Evolutionary conservation across 2,888 invertebrate species (phyloP), one percentile per base, ranked within the genome.

Genomic region (Aethes cnicana): DNA sequence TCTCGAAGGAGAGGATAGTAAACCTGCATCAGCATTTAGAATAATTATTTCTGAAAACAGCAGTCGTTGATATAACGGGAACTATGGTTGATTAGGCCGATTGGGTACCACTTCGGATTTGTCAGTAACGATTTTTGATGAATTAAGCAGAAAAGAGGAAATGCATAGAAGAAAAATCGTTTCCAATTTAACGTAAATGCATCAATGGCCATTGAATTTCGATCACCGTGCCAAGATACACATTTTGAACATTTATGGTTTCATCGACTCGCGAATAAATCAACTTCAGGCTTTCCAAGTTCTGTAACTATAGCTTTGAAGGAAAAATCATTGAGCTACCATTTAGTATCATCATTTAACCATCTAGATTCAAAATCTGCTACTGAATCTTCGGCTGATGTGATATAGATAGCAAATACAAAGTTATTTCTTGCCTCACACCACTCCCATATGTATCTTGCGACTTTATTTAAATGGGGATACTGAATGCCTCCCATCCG

Each of bases 71-170:
- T 57, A 58, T 11, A 58, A 26, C 4, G 60, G 58, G 28, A 42
- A 57, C 63, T 60, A 62, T 6, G 61, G 55, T 54, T 62, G 59
- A 8, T 55, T 42, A 9, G 42, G 32, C 59, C 59, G 59, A 6
- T 39, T 16, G 6, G 61, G 61, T 8, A 61, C 58, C 5, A 39
- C 39, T 9, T 5, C n/a, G n/a, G 39, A 11, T 39, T 26, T 25
- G 4, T 39, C 39, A 2, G 39, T 7, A 39, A 17, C 3, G 26
- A 16, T 26, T 26, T 39, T 17, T n/a, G n/a, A n/a, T 17, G 16
- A 9, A 39, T 39, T 8, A 39, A 17, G 17, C 39, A 16, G 9
- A 41, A 41, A 4, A 28, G 41, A 1, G 41, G 41, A 28, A n/a
- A n/a, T n/a, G n/a, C n/a, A n/a, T n/a, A n/a, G n/a, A 39, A 39